Evolutionary conservation across 1,140 invertebrate genomes (phyloP), one percentile per base, ranked within the genome.

Genomic region (Drosophila ananassae): DNA sequence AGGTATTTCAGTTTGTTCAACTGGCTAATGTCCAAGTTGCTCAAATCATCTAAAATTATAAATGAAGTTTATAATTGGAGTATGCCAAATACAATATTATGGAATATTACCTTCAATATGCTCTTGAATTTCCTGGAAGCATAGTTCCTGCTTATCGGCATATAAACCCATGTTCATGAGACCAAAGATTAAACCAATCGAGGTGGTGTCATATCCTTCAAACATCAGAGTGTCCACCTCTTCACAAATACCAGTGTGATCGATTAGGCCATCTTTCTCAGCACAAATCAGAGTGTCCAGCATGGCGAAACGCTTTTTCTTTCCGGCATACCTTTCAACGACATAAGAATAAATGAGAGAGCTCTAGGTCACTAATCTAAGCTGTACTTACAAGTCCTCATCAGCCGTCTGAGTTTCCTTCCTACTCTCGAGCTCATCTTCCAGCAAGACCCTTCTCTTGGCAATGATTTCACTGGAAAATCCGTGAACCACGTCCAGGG

Each of bases 191-290:
- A 95, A 77, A 3, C 89, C 93, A 39, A 94, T 92, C 0, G 94
- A 93, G 2, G 95, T 95, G 13, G 96, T 97, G 78, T 97, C 96
- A 77, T 96, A 96, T 1, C 93, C 94, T 76, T 95, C 95, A 92
- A 97, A 96, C 93, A 96, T 95, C 59, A 97, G 96, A 0, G 96
- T 97, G 82, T 97, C 95, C 3, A 97, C 96, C 93, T 97, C 96
- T 81, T 97, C 96, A 73, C 94, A 93, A 44, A 97, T 96, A 58
- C 96, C 96, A 39, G 92, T 63, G 67, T 95, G 92, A 58, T 93
- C 94, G 39, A 94, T 94, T 0, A 81, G 92, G 13, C 92, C 90
- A 48, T 93, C 87, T 24, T 92, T 92, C 51, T 94, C 93, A 12
- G 93, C 93, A 77, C 93, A 91, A 4, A 97, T 92, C 2, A 97